phyloP scores from a whole-genome alignment of 2,113 vertebrate species.

The Amia ocellicauda region DNA sequence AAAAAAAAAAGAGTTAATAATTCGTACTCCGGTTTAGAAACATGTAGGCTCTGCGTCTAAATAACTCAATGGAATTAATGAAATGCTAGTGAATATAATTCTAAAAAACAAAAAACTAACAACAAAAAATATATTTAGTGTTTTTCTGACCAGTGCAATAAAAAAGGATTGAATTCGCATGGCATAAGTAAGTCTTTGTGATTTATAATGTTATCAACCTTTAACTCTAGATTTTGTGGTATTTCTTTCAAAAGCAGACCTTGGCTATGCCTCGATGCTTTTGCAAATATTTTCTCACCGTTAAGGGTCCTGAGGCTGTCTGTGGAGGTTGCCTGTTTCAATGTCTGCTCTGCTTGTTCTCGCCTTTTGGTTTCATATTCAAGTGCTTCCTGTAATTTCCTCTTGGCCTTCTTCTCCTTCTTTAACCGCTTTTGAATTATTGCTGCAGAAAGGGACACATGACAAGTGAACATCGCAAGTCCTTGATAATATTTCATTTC shows the following conservation, averaged over 20 bases:
- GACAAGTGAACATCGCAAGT: not conserved
- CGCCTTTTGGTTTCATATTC: slow-evolving; percentile 97
- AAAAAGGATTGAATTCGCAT: no score
- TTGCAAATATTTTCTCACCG: slow-evolving; percentile 64
- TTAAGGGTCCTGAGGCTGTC: slow-evolving; percentile 94
- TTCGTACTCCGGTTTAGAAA: not conserved
- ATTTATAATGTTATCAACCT: no score
- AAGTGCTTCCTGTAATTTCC: slow-evolving; percentile 98
- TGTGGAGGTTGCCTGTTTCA: slow-evolving; percentile 92
- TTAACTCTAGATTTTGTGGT: no score
- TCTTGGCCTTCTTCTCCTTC: slow-evolving; percentile 99
- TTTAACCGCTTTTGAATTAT: slow-evolving; percentile 98
- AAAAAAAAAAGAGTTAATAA: slow-evolving; percentile 23
- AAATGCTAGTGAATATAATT: no score
- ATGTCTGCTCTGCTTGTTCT: slow-evolving; percentile 89
- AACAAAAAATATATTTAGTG: no score
- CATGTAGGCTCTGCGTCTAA: not conserved
- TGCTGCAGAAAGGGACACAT: slow-evolving; percentile 58
- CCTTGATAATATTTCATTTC: not conserved
- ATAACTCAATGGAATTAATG: no score
- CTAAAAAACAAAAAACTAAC: no score
- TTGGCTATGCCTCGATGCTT: no score
- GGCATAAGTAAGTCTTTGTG: no score
- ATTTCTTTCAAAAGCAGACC: no score
- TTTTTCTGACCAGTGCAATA: no score